Conservation (phyloP, 2,797 vertebrate genomes). For the Danionella dracula region DNA sequence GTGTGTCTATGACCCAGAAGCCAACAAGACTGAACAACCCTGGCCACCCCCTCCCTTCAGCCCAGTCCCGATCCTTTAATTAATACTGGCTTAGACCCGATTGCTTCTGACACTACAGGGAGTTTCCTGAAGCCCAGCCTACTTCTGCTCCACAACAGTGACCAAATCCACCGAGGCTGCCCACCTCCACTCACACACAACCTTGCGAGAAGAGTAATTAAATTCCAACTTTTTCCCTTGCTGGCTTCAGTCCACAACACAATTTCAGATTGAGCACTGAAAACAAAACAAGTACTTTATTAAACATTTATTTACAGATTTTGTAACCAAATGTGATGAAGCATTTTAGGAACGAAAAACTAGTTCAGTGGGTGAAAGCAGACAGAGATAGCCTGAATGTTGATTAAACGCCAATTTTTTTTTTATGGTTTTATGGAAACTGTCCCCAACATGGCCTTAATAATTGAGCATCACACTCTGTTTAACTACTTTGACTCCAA, state of each 20-base stretch:
- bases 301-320: no score
- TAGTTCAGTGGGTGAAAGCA: no score
- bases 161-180: conserved; percentile 36
- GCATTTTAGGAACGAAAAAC: no score
- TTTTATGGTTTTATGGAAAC: no score
- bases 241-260: conserved; percentile 33
- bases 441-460: conserved; percentile 52
- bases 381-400: no score
- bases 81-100: conserved; percentile 77
- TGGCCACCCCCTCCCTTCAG: conserved; percentile 56
- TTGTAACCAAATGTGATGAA: no score
- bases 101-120: conserved; percentile 76
- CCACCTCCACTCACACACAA: conserved; percentile 47
- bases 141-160: conserved; percentile 55
- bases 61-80: conserved; percentile 74
- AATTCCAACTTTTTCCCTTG: conserved; percentile 39
- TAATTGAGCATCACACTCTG: conserved; percentile 49
- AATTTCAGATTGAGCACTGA: no score
- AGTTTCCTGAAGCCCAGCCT: conserved; percentile 71
- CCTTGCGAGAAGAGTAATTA: conserved; percentile 39
- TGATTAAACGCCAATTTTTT: no score
- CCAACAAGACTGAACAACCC: conserved; percentile 52
- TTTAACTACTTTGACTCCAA: conserved; percentile 44
- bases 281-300: no score
- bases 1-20: conserved; percentile 26